These are phyloP conservation scores for Tricholaema leucomelas DNA, from an alignment of 2,113 vertebrate genomes.

Conservation along the genomic window DNA sequence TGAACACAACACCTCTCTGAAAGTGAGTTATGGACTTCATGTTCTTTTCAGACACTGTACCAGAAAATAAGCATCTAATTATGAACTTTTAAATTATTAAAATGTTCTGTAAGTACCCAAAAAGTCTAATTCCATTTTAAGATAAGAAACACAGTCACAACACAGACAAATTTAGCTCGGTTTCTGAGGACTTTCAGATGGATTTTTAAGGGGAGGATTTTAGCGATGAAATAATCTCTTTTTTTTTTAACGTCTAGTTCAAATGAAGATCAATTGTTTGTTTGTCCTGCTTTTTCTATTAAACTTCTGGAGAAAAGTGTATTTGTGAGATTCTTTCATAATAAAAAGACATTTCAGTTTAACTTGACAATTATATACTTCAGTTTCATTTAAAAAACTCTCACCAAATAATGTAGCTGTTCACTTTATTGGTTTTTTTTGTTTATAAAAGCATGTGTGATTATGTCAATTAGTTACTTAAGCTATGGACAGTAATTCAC, in stretches of 20 bases:
- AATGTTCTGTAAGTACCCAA: background rate
- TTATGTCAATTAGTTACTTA: slow-evolving; percentile 59
- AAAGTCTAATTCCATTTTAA: slow-evolving; percentile 52
- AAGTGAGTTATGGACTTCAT: slow-evolving; percentile 35
- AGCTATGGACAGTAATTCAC: slow-evolving; percentile 60
- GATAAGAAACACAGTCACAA: slow-evolving; percentile 42
- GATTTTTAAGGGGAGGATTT: background rate
- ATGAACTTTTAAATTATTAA: slow-evolving; percentile 48
- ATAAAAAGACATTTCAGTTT: slow-evolving; percentile 25
- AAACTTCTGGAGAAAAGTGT: background rate
- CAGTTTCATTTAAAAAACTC: slow-evolving; percentile 23
- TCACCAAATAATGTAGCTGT: slow-evolving; percentile 13
- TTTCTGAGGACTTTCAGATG: slow-evolving; percentile 19
- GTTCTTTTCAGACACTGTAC: slow-evolving; percentile 29
- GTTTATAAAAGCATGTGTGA: slow-evolving; percentile 44
- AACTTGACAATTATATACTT: slow-evolving; percentile 21
- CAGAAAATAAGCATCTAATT: slow-evolving; percentile 56
- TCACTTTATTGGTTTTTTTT: slow-evolving; percentile 52
- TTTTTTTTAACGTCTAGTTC: slow-evolving; percentile 12
- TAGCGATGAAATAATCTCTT: slow-evolving; percentile 34
- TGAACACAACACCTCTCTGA: background rate
- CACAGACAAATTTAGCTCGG: background rate
- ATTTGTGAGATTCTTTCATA: slow-evolving; percentile 34
- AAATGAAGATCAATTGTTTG: slow-evolving; percentile 30
- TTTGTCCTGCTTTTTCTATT: slow-evolving; percentile 18